Evolutionary conservation across 2,888 invertebrate species (phyloP).

Genomic region (Teleiodes luculella): DNA sequence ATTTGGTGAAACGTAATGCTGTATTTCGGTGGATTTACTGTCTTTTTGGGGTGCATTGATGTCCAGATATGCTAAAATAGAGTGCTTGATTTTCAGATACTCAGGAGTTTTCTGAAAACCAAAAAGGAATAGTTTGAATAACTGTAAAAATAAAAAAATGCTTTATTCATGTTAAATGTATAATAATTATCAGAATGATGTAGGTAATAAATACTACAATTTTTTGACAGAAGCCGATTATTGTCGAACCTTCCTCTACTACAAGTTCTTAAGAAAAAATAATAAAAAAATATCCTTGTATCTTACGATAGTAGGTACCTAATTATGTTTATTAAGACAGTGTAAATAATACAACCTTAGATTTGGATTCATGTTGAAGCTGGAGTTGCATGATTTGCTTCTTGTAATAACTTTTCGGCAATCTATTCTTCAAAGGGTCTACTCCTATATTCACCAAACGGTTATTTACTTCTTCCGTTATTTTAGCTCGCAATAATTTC

Average conservation of each 20-base stretch:
- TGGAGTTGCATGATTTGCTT: conserved; percentile 77
- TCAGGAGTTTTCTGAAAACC: conserved; percentile 67
- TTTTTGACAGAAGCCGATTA: too few relatives aligned
- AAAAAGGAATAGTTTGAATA: too few relatives aligned
- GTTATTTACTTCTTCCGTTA: conserved; percentile 72
- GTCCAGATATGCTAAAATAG: conserved; percentile 66
- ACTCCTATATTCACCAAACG: conserved; percentile 80
- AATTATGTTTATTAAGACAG: too few relatives aligned
- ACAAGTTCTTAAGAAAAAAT: too few relatives aligned
- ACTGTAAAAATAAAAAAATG: too few relatives aligned
- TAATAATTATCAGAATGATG: too few relatives aligned
- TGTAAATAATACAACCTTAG: conserved; percentile 64
- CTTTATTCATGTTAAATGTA: too few relatives aligned
- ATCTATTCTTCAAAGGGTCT: conserved; percentile 80
- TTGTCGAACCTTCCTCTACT: too few relatives aligned
- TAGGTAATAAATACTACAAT: too few relatives aligned
- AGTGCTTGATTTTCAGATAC: conserved; percentile 66
- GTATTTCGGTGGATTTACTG: conserved; percentile 31
- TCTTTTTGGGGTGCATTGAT: conserved; percentile 42
- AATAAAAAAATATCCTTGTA: too few relatives aligned
- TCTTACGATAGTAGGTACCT: too few relatives aligned
- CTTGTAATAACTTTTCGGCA: conserved; percentile 76
- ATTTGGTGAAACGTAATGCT: conserved; percentile 51
- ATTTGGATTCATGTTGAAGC: conserved; percentile 76
- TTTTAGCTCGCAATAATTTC: conserved; percentile 63